Base-by-base conservation (phyloP, 2,797 vertebrate species). In the Amblyraja radiata region DNA sequence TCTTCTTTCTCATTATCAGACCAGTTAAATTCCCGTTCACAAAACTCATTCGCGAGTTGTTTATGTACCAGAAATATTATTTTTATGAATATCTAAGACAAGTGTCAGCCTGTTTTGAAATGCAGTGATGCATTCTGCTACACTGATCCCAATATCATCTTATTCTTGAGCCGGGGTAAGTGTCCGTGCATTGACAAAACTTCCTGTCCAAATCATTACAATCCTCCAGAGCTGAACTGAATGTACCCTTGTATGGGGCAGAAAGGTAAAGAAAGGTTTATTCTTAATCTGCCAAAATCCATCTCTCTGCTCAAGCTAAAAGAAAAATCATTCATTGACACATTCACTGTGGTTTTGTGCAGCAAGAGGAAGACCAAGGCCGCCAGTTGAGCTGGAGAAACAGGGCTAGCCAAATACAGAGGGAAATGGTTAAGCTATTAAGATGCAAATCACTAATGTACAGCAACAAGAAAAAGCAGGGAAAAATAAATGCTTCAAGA, bases 351-450 rank as follows among this genome's bases (percentile, higher is more conserved):
- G 63, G 16, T 68, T 88, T 46, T 88, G 13, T 86, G 63, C 28
- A n/a, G 83, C n/a, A 58, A 86, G 28, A 1, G 32, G 7, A 88
- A 32, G 61, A 88, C 68, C 63, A n/a, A 36, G 14, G 18, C 68
- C 16, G 84, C 84, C 28, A 68, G 61, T 21, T 88, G 63, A 68
- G 84, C 32, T 36, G n/a, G 61, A 88, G 84, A 68, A 88, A 68
- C 36, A 14, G 84, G 9, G 84, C n/a, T 88, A 8, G 84, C 63
- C 28, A 88, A 88, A 18, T 46, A 36, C 18, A 32, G n/a, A 88
- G 84, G 84, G 84, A 88, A 88, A 88, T 36, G 61, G 84, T 88
- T 88, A 88, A 88, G 84, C n/a, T 68, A 88, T 65, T 88, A 68
- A 68, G 13, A 88, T 88, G 84, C 84, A 68, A 88, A 88, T 88